These are phyloP conservation scores for Capreolus pygargus DNA, from an alignment of 2,113 vertebrate genomes.

Conservation along the genomic window DNA sequence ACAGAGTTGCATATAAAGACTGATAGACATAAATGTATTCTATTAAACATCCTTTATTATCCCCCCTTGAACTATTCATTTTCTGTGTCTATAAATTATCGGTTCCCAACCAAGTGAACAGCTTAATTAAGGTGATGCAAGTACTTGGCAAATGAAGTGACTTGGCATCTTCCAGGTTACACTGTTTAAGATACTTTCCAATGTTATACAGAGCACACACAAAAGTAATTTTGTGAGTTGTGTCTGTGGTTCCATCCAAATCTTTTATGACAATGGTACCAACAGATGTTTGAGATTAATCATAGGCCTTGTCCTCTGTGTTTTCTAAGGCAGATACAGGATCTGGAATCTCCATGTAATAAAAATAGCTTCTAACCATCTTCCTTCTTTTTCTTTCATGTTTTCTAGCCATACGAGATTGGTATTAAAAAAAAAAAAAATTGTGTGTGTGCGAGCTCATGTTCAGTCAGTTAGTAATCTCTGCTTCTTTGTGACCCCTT, in stretches of 20 bases:
- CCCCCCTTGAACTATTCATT: background rate
- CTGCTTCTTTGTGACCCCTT: background rate
- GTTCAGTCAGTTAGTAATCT: background rate
- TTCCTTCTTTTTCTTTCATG: background rate
- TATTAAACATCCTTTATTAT: background rate
- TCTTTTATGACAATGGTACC: background rate
- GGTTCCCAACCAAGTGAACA: slow-evolving; percentile 3
- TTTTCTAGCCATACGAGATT: background rate
- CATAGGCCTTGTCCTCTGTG: background rate
- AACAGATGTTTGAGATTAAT: background rate
- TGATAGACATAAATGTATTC: background rate
- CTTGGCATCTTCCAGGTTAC: background rate
- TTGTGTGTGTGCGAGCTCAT: accelerated
- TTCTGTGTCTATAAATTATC: background rate
- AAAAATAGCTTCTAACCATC: background rate
- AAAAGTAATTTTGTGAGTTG: slow-evolving; percentile 11
- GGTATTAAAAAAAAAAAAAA: background rate
- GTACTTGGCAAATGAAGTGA: slow-evolving; percentile 1
- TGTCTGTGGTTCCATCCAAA: background rate
- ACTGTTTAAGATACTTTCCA: background rate
- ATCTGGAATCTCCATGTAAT: background rate
- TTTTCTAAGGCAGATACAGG: background rate
- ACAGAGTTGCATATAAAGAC: background rate
- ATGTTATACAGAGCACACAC: background rate
- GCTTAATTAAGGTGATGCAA: slow-evolving; percentile 27